phyloP scores from a whole-genome alignment of 2,888 invertebrate genomes.

The Heterodera filipjevi region DNA sequence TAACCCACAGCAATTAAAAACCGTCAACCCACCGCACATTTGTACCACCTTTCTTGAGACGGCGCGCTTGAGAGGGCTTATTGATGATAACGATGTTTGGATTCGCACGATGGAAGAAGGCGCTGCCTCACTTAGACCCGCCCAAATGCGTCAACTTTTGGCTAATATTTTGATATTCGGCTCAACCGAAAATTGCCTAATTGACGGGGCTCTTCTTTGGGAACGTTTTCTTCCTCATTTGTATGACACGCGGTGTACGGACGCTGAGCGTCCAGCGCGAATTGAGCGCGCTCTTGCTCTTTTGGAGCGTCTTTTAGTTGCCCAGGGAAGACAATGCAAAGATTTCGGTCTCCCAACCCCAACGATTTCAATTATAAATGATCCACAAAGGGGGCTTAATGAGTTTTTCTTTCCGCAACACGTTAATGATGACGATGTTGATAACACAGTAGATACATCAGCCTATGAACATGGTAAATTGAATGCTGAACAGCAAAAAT shows the following conservation, averaged over 20 bases:
- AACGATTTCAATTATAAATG: neutral
- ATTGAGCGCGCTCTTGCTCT: no score
- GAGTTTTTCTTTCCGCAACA: constrained; percentile 18
- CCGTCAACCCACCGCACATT: neutral
- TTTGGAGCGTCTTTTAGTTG: no score
- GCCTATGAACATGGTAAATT: neutral
- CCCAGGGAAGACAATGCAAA: no score
- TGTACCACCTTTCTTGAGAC: constrained; percentile 10
- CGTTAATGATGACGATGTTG: constrained; percentile 16
- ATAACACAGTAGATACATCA: neutral
- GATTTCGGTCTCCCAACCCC: no score
- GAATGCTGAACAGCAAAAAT: constrained; percentile 6
- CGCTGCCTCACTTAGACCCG: neutral
- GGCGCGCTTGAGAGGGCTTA: constrained; percentile 9
- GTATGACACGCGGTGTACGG: no score
- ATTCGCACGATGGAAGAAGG: constrained; percentile 2
- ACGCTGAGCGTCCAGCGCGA: no score
- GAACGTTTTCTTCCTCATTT: no score
- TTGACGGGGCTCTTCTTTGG: no score
- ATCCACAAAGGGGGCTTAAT: neutral
- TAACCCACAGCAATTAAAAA: neutral
- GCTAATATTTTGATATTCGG: constrained; percentile 13
- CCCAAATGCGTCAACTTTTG: constrained; percentile 12
- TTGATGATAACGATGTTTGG: constrained; percentile 11
- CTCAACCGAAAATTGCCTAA: neutral